Base-by-base conservation (phyloP, 2,797 vertebrate genomes). In the Florisuga fusca region DNA sequence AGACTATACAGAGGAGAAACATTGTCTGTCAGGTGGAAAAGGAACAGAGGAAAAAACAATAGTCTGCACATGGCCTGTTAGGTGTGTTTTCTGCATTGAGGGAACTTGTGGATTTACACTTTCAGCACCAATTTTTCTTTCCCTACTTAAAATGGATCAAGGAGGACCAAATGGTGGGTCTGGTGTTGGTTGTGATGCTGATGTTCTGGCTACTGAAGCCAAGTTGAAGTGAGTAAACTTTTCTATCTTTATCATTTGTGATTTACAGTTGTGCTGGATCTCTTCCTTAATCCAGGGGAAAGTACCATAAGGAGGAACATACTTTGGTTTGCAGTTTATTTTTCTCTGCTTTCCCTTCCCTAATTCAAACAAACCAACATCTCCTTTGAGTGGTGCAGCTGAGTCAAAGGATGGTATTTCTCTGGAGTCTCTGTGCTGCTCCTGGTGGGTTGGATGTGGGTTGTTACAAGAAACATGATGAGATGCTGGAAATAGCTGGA, bases 261-360 rank as follows among this genome's bases (percentile, higher is more conserved):
- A 68, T 62, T 84, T 66, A 26, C 77, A 64, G 41, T 69, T 64
- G 29, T 17, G 18, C 33, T 66, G 84, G 50, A 62, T 90, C 36
- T 62, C 61, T 76, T 51, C 61, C 75, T 94, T 13, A 67, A 33
- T 77, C 48, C 54, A 6, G 59, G 36, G 89, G 50, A 69, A 83
- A 54, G 72, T 57, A 51, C 4, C 58, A 9, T 41, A 23, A 80
- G 75, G 5, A 80, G 87, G 86, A 95, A 92, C 92, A 90, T 85
- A 87, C 36, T 94, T 95, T 8, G 94, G 90, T 87, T 92, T 93
- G 57, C 75, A 92, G 90, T 93, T 95, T 95, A 89, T 97, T 97
- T 96, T 92, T 89, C 93, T 94, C 84, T 77, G 64, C 75, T 77
- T 78, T 94, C 63, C 78, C 72, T 90, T 94, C 90, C 88, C 55